These are phyloP conservation scores for Ceratina japonica DNA, from an alignment of 1,140 invertebrate species.

Conservation along the genomic window DNA sequence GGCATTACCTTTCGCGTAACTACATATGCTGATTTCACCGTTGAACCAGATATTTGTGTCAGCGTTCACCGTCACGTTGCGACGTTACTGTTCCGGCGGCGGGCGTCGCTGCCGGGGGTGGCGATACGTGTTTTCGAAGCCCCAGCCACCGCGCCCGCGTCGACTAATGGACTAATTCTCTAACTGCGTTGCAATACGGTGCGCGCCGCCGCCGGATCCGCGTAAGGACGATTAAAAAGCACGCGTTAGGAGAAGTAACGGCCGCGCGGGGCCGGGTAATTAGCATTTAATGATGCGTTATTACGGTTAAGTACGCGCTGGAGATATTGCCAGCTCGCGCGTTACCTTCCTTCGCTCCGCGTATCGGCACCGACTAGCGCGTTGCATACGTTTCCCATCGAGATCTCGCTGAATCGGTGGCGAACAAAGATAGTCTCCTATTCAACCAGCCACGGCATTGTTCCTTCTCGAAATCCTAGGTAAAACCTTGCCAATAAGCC, in stretches of 20 bases:
- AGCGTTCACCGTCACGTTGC: conserved; percentile 16
- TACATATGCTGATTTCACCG: background rate
- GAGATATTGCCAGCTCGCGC: background rate
- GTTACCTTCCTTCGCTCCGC: background rate
- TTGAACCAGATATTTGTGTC: conserved; percentile 26
- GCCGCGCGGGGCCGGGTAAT: background rate
- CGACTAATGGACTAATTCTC: conserved; percentile 37
- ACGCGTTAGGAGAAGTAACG: background rate
- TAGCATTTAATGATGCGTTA: conserved; percentile 31
- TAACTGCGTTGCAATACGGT: background rate
- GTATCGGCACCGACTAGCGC: background rate
- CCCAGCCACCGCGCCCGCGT: conserved; percentile 4
- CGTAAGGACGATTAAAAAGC: conserved; percentile 26
- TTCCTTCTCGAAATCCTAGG: background rate
- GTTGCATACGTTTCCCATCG: background rate
- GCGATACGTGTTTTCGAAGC: conserved; percentile 21
- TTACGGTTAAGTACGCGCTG: background rate
- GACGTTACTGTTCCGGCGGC: conserved; percentile 10
- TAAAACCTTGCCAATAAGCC: conserved; percentile 23
- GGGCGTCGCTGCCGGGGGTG: background rate
- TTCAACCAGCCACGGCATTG: background rate
- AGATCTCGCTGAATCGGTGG: background rate
- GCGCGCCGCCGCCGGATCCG: background rate
- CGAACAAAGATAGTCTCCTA: background rate
- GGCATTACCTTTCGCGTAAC: background rate